A percentile compares a stretch with the other conserved stretches of the same genome.
Conservation (phyloP, 2,797 vertebrate species). For the Phoxinus dragarum region DNA sequence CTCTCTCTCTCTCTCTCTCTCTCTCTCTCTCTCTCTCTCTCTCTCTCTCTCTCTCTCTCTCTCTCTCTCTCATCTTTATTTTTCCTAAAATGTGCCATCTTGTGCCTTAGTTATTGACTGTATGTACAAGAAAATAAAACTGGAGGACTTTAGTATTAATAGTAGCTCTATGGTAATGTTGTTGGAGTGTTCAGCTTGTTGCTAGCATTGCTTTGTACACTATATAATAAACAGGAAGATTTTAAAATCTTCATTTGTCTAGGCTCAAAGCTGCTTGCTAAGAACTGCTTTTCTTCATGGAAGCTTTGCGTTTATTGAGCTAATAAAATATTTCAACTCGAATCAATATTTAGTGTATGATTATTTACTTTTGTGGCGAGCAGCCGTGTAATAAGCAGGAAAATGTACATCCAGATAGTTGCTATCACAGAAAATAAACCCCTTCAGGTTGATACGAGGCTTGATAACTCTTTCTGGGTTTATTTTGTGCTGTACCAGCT, state of each 20-base stretch:
- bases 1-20: neutral
- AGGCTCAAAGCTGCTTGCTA: neutral
- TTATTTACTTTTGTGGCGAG: neutral
- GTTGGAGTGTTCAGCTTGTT: neutral
- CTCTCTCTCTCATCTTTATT: neutral
- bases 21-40: neutral
- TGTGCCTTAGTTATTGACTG: neutral
- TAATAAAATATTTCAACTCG: neutral
- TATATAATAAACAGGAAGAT: neutral
- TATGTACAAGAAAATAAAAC: neutral
- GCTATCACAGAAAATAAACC: neutral
- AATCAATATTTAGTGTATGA: neutral
- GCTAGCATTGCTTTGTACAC: neutral
- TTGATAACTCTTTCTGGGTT: neutral
- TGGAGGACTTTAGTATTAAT: neutral
- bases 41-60: too few species aligned
- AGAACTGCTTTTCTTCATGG: neutral
- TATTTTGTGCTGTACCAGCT: neutral
- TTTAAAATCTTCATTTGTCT: neutral
- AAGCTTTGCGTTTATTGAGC: neutral
- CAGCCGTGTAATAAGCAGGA: neutral
- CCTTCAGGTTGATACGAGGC: neutral
- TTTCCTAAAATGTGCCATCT: neutral
- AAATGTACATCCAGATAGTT: neutral
- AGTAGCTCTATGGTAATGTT: neutral